These are phyloP conservation scores for Pasiphila rectangulata DNA, from an alignment of 2,888 invertebrate genomes.

Conservation along the genomic window DNA sequence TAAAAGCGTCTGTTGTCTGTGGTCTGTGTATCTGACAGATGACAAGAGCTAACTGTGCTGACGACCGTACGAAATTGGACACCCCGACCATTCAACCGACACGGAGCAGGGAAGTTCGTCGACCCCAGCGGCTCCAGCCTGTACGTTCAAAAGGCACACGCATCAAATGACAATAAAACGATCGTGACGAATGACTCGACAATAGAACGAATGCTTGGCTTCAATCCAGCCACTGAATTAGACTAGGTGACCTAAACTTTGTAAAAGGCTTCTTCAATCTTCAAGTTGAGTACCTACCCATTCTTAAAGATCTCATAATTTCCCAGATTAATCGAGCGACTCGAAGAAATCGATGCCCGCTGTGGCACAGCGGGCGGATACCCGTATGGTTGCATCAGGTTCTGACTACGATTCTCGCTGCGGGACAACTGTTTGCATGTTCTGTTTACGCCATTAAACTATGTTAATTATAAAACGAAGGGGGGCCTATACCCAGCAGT, in stretches of 20 bases:
- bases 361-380: too few species aligned
- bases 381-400: too few species aligned
- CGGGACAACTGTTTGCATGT: too few species aligned
- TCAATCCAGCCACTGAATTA: conserved; percentile 71
- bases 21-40: conserved; percentile 44
- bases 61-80: conserved; percentile 47
- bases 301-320: too few species aligned
- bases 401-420: too few species aligned
- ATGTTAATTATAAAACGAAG: too few species aligned
- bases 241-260: conserved; percentile 56
- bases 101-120: conserved; percentile 59
- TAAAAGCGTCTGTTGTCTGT: conserved; percentile 39
- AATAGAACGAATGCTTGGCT: conserved; percentile 76
- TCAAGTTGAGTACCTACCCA: too few species aligned
- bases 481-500: too few species aligned
- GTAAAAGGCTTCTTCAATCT: conserved; percentile 20
- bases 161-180: conserved; percentile 58
- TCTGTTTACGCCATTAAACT: too few species aligned
- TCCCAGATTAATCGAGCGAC: too few species aligned
- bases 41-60: conserved; percentile 41
- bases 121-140: conserved; percentile 50
- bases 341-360: neutral
- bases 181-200: conserved; percentile 56
- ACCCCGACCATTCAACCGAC: conserved; percentile 52
- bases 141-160: conserved; percentile 47